Conservation (phyloP, 1,140 invertebrate genomes). For the Rhysida immarginata region DNA sequence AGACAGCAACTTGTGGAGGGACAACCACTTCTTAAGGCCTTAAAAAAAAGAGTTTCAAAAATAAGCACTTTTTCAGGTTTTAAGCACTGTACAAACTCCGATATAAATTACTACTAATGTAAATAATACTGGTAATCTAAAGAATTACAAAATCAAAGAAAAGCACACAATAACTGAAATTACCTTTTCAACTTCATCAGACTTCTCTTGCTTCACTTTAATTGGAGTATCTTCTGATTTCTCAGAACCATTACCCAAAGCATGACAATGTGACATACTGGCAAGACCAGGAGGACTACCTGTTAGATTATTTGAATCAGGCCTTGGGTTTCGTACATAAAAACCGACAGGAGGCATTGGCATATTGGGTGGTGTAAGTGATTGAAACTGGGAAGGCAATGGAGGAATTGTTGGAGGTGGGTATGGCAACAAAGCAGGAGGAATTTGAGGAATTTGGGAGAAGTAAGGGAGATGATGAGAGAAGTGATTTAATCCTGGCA, state of each 20-base stretch:
- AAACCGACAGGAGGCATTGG: background rate
- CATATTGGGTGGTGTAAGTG: slow-evolving; percentile 3
- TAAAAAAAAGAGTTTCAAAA: no score
- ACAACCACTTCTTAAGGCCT: no score
- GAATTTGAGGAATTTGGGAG: slow-evolving; percentile 6
- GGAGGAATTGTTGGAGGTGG: background rate
- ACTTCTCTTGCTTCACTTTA: background rate
- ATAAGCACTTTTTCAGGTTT: no score
- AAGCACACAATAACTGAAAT: no score
- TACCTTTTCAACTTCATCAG: background rate
- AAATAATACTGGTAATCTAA: no score
- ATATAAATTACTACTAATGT: no score
- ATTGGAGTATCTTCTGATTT: background rate
- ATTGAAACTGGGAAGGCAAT: slow-evolving; percentile 1
- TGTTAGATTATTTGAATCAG: background rate
- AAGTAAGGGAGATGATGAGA: slow-evolving; percentile 1
- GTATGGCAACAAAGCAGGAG: slow-evolving; percentile 7
- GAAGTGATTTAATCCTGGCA: background rate
- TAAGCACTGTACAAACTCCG: no score
- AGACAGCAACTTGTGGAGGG: no score
- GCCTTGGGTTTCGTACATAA: background rate
- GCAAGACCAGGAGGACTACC: background rate
- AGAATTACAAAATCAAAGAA: no score
- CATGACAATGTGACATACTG: background rate
- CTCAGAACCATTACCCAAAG: background rate